Conservation (phyloP, 2,797 vertebrate species). For the Choloepus didactylus region DNA sequence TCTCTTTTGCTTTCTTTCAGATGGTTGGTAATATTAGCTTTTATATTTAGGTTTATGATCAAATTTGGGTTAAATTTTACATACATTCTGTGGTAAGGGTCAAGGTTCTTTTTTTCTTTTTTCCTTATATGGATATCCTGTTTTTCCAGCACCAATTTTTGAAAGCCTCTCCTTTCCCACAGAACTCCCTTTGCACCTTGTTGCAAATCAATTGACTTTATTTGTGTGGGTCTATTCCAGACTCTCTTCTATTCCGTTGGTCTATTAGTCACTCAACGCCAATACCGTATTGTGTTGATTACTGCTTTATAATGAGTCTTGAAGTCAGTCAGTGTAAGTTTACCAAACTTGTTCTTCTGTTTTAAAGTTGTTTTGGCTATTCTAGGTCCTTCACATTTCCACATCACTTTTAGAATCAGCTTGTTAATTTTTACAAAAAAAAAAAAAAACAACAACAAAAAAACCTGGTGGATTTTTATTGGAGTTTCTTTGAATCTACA, state of each 20-base stretch:
- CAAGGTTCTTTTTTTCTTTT: background rate
- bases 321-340: background rate
- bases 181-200: background rate
- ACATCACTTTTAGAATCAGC: background rate
- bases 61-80: background rate
- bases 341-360: background rate
- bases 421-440: background rate
- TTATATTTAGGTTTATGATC: background rate
- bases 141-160: background rate
- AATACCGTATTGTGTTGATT: background rate
- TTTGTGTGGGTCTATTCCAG: background rate
- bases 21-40: background rate
- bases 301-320: background rate
- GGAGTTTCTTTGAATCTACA: background rate
- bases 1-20: background rate
- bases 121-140: background rate
- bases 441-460: too few relatives aligned
- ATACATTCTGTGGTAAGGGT: background rate
- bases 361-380: background rate
- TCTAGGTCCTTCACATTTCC: background rate
- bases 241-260: background rate
- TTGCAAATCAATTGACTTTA: background rate
- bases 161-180: background rate
- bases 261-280: background rate
- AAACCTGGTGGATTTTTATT: background rate